Evolutionary conservation across 2,797 vertebrate species (phyloP).

Genomic region (Falco concolor): DNA sequence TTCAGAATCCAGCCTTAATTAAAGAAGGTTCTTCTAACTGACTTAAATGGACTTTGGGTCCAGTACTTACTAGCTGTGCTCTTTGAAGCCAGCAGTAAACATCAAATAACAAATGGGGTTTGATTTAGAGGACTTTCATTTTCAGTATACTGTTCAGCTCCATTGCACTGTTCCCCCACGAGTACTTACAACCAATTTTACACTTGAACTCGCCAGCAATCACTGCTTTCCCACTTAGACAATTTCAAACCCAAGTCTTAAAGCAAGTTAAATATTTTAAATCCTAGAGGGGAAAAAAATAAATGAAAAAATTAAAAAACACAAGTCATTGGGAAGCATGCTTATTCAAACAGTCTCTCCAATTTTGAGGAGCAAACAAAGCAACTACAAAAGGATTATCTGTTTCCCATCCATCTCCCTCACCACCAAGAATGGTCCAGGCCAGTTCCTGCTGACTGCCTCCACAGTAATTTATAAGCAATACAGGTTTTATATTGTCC

Average conservation of each 20-base stretch:
- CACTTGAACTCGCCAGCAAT: slow-evolving; percentile 3
- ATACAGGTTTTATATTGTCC: background rate
- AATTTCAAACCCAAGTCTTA: background rate
- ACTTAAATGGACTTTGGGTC: background rate
- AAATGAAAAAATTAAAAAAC: too few species aligned
- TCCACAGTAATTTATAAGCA: background rate
- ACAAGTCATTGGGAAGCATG: background rate
- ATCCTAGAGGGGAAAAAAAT: background rate
- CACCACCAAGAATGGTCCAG: background rate
- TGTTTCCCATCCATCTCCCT: background rate
- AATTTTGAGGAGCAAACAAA: background rate
- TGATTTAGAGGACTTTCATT: background rate
- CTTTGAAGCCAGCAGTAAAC: background rate
- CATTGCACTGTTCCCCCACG: background rate
- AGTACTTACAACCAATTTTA: slow-evolving; percentile 3
- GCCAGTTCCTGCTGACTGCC: background rate
- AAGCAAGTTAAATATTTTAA: slow-evolving; percentile 4
- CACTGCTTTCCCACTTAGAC: background rate
- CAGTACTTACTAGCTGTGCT: background rate
- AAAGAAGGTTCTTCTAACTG: background rate
- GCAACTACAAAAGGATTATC: background rate
- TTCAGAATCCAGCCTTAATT: background rate
- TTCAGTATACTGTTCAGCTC: background rate
- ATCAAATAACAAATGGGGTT: background rate
- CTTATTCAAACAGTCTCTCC: background rate